A percentile compares a stretch with the other conserved stretches of the same genome.
phyloP scores from a whole-genome alignment of 2,888 invertebrate species.

The Lymantria monacha region DNA sequence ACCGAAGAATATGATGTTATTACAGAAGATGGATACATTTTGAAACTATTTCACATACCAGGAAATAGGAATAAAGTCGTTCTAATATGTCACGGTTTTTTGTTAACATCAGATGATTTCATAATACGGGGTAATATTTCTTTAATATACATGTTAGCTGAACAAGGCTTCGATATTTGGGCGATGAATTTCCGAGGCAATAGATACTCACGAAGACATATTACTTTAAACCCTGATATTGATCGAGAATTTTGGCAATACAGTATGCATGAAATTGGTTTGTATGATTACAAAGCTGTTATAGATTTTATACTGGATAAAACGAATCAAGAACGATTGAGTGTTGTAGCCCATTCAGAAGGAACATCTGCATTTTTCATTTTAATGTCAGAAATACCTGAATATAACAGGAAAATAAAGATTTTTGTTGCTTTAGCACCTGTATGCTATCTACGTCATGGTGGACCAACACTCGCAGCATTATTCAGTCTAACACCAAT shows the following conservation, averaged over 20 bases:
- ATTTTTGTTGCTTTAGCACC: slow-evolving; percentile 13
- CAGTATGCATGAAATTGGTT: slow-evolving; percentile 17
- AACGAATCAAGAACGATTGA: slow-evolving; percentile 6
- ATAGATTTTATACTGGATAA: slow-evolving; percentile 12
- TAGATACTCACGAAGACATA: slow-evolving; percentile 16
- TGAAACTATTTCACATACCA: slow-evolving; percentile 14
- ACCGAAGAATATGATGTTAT: slow-evolving; percentile 10
- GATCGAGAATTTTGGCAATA: slow-evolving; percentile 15
- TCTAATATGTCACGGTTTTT: slow-evolving; percentile 1
- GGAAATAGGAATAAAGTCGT: slow-evolving; percentile 4
- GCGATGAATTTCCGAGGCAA: slow-evolving; percentile 17
- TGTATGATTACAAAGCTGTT: slow-evolving; percentile 11
- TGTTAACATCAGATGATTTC: slow-evolving; percentile 9
- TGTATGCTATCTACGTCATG: not conserved
- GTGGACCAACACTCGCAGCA: not conserved
- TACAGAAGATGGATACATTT: slow-evolving; percentile 17
- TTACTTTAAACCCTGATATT: slow-evolving; percentile 9
- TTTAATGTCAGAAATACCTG: slow-evolving; percentile 8
- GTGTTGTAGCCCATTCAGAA: slow-evolving; percentile 14
- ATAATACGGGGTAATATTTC: slow-evolving; percentile 12
- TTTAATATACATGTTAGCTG: slow-evolving; percentile 2
- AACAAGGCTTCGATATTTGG: slow-evolving; percentile 18
- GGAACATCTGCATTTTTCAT: slow-evolving; percentile 10
- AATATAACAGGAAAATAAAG: slow-evolving; percentile 16
- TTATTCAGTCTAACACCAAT: not conserved